Base-by-base conservation (phyloP, 2,113 vertebrate genomes). In the Hyperopisus bebe region DNA sequence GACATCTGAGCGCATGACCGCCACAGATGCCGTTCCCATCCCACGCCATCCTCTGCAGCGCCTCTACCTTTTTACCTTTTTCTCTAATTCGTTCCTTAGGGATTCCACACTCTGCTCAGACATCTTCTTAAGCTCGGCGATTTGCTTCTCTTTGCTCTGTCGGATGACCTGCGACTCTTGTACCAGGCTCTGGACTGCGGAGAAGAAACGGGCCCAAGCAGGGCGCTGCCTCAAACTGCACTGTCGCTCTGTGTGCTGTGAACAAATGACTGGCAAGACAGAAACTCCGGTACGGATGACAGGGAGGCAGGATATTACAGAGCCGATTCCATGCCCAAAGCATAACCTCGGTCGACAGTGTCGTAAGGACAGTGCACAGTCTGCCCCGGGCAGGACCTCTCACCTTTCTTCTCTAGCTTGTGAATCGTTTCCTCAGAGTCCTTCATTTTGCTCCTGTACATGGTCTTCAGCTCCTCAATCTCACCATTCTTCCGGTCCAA, bases 341-440 rank as follows among this genome's bases (percentile, higher is more conserved):
- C 48, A 15, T 27, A 53, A 35, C 8, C 27, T 39, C 0, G 50
- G 85, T 42, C 21, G 4, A 13, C 44, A 15, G 39, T 5, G 53
- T 21, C 13, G 7, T 44, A 9, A 19, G 2, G 9, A 3, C 31
- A 13, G 24, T 24, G 5, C 27, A 8, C 13, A 15, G 39, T 5
- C 24, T 10, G 17, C 53, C 1, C 24, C 24, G 3, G 21, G 7
- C 21, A 27, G 21, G 21, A 47, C 1, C n/a, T 1, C 92, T 96
- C 95, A 99, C 98, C 98, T 98, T 97, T 99, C 92, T 95, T 98
- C 95, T 99, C 97, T 93, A 99, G 96, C 89, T 96, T 97, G 91
- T 93, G 95, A 90, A 97, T 95, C 0, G 86, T 95, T 35, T 99
- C 97, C 58, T 99, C 98, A 0, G 93, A 94, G 93, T 98, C 98